A percentile compares a stretch with the other conserved stretches of the same genome.
These are phyloP conservation scores for Lerema accius DNA, from an alignment of 1,140 invertebrate species.

Conservation along the genomic window DNA sequence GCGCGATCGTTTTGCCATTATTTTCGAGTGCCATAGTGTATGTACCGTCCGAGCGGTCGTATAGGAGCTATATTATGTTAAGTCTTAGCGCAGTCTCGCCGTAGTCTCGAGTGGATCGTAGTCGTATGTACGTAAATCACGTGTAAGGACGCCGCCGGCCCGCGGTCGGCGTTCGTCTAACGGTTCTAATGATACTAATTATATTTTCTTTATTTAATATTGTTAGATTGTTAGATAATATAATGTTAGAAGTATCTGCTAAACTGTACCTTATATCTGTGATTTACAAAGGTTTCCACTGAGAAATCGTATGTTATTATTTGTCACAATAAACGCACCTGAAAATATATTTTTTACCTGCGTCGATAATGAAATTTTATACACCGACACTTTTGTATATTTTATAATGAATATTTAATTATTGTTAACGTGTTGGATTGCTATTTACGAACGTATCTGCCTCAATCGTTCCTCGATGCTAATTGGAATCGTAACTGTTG, in stretches of 20 bases:
- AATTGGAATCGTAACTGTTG: constrained; percentile 10
- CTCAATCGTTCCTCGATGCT: constrained; percentile 26
- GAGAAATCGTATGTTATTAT: background rate
- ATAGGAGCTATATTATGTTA: constrained; percentile 29
- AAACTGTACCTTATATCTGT: constrained; percentile 6
- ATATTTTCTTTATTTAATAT: constrained; percentile 2
- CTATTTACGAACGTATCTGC: constrained; percentile 28
- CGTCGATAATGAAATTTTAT: constrained; percentile 15
- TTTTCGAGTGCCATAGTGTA: constrained; percentile 34
- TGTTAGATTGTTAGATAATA: no score
- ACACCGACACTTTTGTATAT: constrained; percentile 9
- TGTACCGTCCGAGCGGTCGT: constrained; percentile 21
- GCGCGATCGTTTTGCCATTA: no score
- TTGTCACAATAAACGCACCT: constrained; percentile 7
- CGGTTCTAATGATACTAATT: constrained; percentile 29
- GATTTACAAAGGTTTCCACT: constrained; percentile 16
- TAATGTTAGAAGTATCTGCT: constrained; percentile 5
- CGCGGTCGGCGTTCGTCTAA: no score
- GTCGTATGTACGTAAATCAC: background rate
- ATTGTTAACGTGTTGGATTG: constrained; percentile 7
- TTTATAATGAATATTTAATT: constrained; percentile 12
- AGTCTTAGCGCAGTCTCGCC: background rate
- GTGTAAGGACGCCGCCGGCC: no score
- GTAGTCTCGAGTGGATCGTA: background rate
- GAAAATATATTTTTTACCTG: constrained; percentile 4